Base-by-base conservation (phyloP, 92 coral and sea anemone genomes). In the Bergia sp. region DNA sequence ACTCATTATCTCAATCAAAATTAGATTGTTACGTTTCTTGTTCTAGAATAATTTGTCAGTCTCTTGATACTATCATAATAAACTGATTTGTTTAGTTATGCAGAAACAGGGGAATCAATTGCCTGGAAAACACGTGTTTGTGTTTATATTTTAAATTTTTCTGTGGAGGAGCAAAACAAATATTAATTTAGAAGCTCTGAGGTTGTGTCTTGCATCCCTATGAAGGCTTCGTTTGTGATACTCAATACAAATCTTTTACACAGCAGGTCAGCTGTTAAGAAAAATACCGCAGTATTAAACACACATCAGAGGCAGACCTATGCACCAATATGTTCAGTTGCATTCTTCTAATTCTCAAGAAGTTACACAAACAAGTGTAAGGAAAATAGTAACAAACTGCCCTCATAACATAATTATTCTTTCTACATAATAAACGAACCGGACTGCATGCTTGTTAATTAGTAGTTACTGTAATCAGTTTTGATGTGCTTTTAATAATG, bases 241-340 rank as follows among this genome's bases (percentile, higher is more conserved):
- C 7, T 61, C 20, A 21, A 61, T 61, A 61, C 69, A 16, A 20
- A 61, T 61, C 29, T 61, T 61, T 61, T 61, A 16, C 69, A 20
- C 69, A 61, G 69, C 69, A 61, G 69, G 69, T 61, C 69, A 61
- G 69, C 69, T 61, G 69, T 61, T 61, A 61, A 20, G 69, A 61
- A 61, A 61, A 61, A 61, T 4, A 18, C 20, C 7, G 20, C 29
- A 61, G 69, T 61, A 18, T 61, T 61, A 61, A 61, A 61, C 29
- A 12, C 69, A 5, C 29, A 61, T 61, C 20, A 61, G 69, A 61
- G 29, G 69, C 29, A 61, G 69, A 61, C 1, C 3, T 18, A 3
- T 61, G 69, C 69, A 18, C 69, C 58, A 18, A 61, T 61, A 3
- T 61, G 15, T 57, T 47, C 9, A 47, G 53, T 47, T 3, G 11